A percentile compares a stretch with the other conserved stretches of the same genome.
These are phyloP conservation scores for Tragopan temminckii DNA, from an alignment of 2,797 vertebrate genomes.

Conservation along the genomic window DNA sequence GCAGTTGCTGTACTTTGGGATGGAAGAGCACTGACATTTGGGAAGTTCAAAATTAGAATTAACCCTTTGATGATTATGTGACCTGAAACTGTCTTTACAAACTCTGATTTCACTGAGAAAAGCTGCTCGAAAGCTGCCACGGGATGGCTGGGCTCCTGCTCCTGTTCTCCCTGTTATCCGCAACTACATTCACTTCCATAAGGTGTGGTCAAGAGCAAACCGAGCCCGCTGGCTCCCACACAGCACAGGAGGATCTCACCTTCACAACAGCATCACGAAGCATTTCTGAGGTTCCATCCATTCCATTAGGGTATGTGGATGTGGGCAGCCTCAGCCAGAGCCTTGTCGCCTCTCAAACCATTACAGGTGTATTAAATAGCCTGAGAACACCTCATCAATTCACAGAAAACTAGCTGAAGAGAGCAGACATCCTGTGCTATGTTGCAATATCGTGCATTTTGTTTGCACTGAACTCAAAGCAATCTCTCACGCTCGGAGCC, in stretches of 20 bases:
- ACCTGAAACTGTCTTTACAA: slow-evolving; percentile 29
- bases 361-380: not conserved
- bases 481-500: not conserved
- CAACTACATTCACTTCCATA: not conserved
- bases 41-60: slow-evolving; percentile 56
- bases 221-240: not conserved
- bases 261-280: not conserved
- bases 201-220: not conserved
- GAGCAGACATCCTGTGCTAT: accelerated
- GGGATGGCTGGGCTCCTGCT: not conserved
- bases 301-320: not conserved
- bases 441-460: accelerated
- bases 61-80: slow-evolving; percentile 64
- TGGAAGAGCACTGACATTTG: slow-evolving; percentile 72
- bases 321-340: not conserved
- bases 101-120: slow-evolving; percentile 15
- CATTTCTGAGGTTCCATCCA: accelerated
- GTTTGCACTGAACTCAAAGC: accelerated
- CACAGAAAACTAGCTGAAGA: not conserved
- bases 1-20: slow-evolving; percentile 77
- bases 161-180: not conserved
- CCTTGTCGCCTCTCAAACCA: not conserved
- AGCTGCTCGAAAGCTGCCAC: not conserved
- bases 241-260: not conserved
- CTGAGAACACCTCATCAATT: not conserved